Conservation (phyloP, 1,140 invertebrate genomes). For the Achroia grisella region DNA sequence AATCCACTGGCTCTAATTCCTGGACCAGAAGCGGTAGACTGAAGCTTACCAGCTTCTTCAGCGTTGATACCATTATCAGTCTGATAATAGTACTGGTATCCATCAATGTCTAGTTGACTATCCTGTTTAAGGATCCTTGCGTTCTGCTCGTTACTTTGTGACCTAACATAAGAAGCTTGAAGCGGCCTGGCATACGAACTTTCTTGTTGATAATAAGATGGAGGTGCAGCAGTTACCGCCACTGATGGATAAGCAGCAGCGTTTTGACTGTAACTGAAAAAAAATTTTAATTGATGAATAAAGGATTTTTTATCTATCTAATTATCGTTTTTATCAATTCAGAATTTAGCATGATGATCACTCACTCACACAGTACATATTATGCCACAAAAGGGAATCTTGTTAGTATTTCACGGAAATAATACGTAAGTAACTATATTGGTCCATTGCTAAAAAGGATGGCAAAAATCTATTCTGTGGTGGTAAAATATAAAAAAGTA, state of each 20-base stretch:
- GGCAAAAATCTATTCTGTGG: too few relatives aligned
- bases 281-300: neutral
- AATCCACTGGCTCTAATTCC: conserved; percentile 78
- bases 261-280: conserved; percentile 6
- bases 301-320: too few relatives aligned
- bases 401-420: too few relatives aligned
- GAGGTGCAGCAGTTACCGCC: neutral
- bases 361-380: too few relatives aligned
- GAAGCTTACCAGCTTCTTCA: conserved; percentile 67
- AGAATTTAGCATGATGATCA: too few relatives aligned
- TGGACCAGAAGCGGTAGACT: conserved; percentile 72
- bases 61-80: conserved; percentile 64
- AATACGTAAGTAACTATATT: too few relatives aligned
- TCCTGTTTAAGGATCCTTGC: conserved; percentile 50
- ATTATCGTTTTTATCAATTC: too few relatives aligned
- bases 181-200: neutral
- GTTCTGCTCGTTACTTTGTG: conserved; percentile 25
- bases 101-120: conserved; percentile 35
- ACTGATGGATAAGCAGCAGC: conserved; percentile 3
- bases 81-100: conserved; percentile 49
- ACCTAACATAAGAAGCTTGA: conserved; percentile 6
- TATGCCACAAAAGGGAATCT: too few relatives aligned
- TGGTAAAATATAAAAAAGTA: too few relatives aligned
- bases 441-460: too few relatives aligned
- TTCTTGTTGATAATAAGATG: neutral